A percentile compares a stretch with the other conserved stretches of the same genome.
Evolutionary conservation across 1,140 invertebrate genomes (phyloP).

Genomic region (Brachystomella parvula): DNA sequence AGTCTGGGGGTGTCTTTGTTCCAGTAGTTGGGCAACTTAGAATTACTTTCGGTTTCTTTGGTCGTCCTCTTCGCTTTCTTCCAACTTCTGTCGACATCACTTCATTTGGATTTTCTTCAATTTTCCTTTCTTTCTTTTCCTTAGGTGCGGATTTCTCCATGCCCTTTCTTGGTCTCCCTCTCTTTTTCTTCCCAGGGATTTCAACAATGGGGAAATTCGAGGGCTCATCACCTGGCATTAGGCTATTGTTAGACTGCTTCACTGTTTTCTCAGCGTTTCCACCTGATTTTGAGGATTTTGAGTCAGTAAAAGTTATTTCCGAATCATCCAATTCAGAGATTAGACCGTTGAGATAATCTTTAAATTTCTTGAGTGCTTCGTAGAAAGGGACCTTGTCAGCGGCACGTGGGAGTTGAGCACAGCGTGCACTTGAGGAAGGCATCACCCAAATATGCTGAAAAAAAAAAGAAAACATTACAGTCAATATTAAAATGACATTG

Average conservation of each 20-base stretch:
- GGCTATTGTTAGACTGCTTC: background rate
- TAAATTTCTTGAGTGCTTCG: constrained; percentile 84
- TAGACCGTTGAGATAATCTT: constrained; percentile 88
- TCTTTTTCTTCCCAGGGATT: constrained; percentile 40
- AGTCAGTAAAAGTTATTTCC: constrained; percentile 82
- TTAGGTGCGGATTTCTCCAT: constrained; percentile 31
- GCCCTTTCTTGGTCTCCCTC: constrained; percentile 40
- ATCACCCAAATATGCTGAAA: constrained; percentile 94
- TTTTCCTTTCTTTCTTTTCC: constrained; percentile 19
- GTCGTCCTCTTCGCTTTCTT: constrained; percentile 80
- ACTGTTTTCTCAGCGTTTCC: constrained; percentile 29
- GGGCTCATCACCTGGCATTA: constrained; percentile 5
- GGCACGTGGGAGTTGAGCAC: constrained; percentile 86
- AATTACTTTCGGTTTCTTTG: constrained; percentile 68
- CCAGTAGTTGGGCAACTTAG: constrained; percentile 49
- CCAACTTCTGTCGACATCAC: no score
- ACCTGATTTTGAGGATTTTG: constrained; percentile 44
- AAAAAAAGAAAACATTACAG: constrained; percentile 33
- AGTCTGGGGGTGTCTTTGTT: constrained; percentile 22
- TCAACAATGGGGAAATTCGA: constrained; percentile 11
- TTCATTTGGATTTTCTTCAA: no score
- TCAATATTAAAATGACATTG: constrained; percentile 5
- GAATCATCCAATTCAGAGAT: constrained; percentile 77
- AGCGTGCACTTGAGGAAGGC: constrained; percentile 93
- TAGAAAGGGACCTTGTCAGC: constrained; percentile 97